Evolutionary conservation across 2,113 vertebrate species (phyloP).

Genomic region (Desmodus rotundus): DNA sequence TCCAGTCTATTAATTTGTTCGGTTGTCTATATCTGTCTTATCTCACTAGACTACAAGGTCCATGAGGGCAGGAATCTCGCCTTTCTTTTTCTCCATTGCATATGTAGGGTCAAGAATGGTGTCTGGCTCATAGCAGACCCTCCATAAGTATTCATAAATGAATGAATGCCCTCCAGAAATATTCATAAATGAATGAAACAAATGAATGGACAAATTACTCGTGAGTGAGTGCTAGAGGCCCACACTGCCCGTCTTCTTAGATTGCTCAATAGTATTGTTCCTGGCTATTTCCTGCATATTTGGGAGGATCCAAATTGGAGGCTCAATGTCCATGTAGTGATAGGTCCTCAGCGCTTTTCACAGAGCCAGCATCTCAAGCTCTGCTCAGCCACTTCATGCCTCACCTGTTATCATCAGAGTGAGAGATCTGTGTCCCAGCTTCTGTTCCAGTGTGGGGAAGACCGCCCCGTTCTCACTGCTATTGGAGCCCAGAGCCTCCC

Average conservation of each 20-base stretch:
- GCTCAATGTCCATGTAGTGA: background rate
- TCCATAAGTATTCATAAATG: background rate
- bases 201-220: background rate
- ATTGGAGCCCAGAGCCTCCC: background rate
- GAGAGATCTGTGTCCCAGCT: background rate
- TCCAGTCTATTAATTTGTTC: background rate
- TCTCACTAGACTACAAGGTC: background rate
- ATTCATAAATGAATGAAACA: background rate
- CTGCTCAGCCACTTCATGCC: background rate
- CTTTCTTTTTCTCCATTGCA: background rate
- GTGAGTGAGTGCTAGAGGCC: background rate
- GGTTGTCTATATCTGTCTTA: background rate
- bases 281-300: background rate
- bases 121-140: background rate
- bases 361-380: background rate
- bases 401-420: background rate
- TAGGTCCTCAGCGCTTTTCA: background rate
- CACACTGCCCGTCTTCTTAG: background rate
- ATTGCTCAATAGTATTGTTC: background rate
- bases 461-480: background rate
- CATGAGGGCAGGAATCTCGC: background rate
- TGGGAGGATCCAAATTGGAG: background rate
- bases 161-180: too few species aligned
- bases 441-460: background rate
- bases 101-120: background rate